Evolutionary conservation across 2,888 invertebrate species (phyloP).

Genomic region (Eilema caniola): DNA sequence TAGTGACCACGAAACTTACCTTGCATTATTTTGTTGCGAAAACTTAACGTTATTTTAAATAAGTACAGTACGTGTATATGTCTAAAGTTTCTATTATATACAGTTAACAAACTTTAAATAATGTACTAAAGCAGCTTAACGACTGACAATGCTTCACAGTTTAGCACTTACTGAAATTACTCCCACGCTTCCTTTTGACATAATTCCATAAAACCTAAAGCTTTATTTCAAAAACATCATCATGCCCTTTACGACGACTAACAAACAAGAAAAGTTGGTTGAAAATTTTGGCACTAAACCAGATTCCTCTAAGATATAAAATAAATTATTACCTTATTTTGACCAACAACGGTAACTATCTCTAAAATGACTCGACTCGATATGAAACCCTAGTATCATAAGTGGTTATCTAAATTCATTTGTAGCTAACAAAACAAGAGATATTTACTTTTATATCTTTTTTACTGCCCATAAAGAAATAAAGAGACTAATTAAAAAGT

Average conservation of each 20-base stretch:
- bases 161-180: not conserved
- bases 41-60: too few species aligned
- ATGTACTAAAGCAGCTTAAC: not conserved
- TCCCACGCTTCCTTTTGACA: not conserved
- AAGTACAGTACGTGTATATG: too few species aligned
- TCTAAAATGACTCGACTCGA: conserved; percentile 4
- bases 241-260: conserved; percentile 18
- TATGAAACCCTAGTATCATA: conserved; percentile 17
- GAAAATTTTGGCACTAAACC: conserved; percentile 23
- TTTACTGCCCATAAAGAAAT: conserved; percentile 35
- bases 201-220: not conserved
- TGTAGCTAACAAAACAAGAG: conserved; percentile 24
- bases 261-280: conserved; percentile 28
- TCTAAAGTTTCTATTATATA: not conserved
- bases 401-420: conserved; percentile 26
- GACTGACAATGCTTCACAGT: not conserved
- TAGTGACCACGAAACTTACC: too few species aligned
- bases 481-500: conserved; percentile 50
- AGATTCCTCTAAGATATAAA: conserved; percentile 20
- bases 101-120: not conserved
- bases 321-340: conserved; percentile 37
- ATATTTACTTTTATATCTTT: conserved; percentile 35
- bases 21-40: too few species aligned
- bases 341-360: conserved; percentile 26
- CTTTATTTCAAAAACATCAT: conserved; percentile 11